Percentiles rank a stretch among this genome's conserved stretches.
phyloP scores from a whole-genome alignment of 2,888 invertebrate genomes.

The Gastrophysa polygoni region DNA sequence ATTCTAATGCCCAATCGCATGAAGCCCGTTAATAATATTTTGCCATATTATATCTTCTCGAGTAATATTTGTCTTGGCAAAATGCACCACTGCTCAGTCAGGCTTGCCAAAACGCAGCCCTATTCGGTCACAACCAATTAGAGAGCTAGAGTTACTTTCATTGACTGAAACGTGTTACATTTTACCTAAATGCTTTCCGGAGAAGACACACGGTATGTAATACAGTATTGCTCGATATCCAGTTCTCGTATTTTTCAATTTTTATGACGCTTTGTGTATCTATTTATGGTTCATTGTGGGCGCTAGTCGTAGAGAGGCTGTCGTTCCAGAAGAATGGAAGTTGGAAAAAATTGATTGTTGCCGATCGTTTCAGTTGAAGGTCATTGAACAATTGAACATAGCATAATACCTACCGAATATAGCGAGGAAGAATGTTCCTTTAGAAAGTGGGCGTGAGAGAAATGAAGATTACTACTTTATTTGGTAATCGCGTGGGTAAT shows the following conservation, averaged over 20 bases:
- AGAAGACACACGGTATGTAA: too few species aligned
- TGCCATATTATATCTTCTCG: too few species aligned
- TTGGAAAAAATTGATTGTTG: background rate
- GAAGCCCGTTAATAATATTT: too few species aligned
- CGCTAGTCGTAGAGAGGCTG: background rate
- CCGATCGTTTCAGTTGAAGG: background rate
- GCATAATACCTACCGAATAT: conserved; percentile 5
- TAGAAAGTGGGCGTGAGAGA: conserved; percentile 13
- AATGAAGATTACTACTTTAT: conserved; percentile 11
- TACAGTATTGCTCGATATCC: background rate
- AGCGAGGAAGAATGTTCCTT: background rate
- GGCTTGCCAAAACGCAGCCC: too few species aligned
- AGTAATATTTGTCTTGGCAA: too few species aligned
- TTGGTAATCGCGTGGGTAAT: conserved; percentile 6
- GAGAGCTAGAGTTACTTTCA: too few species aligned
- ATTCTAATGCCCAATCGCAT: too few species aligned
- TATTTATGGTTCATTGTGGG: background rate
- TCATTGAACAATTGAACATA: background rate
- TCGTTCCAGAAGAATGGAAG: background rate
- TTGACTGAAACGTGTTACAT: too few species aligned
- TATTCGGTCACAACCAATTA: too few species aligned
- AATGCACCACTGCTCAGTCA: too few species aligned
- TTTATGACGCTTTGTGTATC: background rate
- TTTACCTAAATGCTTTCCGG: too few species aligned
- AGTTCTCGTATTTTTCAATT: background rate